Evolutionary conservation across 2,888 invertebrate genomes (phyloP).

Genomic region (Osmoderma eremita): DNA sequence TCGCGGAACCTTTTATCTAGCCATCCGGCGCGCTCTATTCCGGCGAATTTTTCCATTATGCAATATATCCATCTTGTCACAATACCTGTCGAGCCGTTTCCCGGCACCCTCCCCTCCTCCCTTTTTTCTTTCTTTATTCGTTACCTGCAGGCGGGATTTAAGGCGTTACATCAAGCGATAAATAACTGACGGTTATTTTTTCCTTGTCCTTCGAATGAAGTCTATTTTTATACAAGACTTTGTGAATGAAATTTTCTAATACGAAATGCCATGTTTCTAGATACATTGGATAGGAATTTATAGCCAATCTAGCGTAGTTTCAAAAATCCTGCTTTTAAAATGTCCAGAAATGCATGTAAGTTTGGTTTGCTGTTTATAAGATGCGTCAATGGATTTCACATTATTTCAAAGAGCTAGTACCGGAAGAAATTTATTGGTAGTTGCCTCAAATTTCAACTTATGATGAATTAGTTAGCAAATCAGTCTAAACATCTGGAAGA

Average conservation of each 20-base stretch:
- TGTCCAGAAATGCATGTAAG: too few species aligned
- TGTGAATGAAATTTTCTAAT: background rate
- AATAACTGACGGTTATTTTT: conserved; percentile 1
- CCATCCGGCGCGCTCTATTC: conserved; percentile 7
- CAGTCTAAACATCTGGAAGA: too few species aligned
- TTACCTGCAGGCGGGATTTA: conserved; percentile 1
- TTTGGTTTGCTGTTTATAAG: too few species aligned
- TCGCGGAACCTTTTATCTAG: conserved; percentile 18
- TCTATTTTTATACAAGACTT: too few species aligned
- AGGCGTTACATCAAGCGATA: background rate
- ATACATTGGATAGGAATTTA: background rate
- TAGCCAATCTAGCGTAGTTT: too few species aligned
- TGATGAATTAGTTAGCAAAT: too few species aligned
- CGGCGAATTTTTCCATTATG: conserved; percentile 31
- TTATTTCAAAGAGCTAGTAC: too few species aligned
- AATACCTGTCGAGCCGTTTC: conserved; percentile 5
- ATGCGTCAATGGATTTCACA: too few species aligned
- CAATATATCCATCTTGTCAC: conserved; percentile 22
- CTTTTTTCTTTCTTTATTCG: background rate
- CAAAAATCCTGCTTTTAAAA: background rate
- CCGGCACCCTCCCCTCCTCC: too few species aligned
- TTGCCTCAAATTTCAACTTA: too few species aligned
- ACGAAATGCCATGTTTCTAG: background rate
- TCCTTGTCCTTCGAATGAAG: background rate
- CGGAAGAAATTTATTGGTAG: too few species aligned